Evolutionary conservation across 2,113 vertebrate species (phyloP), one percentile per base, ranked within the genome.

Genomic region (Syngnathus scovelli): DNA sequence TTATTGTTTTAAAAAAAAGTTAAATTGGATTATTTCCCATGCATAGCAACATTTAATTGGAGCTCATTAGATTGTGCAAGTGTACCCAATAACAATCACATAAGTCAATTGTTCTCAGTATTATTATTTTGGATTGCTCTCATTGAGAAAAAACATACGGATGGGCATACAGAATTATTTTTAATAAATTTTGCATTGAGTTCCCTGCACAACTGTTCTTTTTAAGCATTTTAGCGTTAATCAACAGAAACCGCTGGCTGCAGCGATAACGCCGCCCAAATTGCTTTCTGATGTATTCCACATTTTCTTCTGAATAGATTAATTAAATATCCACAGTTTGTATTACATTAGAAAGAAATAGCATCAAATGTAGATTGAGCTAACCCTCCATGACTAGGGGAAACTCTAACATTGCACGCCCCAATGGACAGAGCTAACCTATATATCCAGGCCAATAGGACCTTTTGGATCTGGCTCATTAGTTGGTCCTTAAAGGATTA

Each of bases 371-470:
- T 33, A 33, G 27, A 33, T 33, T 61, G 18, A 23, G 9, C 38
- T n/a, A 61, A 9, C 18, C 3, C 18, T 39, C 37, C 19, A n/a
- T 43, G 39, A 62, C 6, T 3, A 12, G 37, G 23, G 43, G 27
- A 55, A n/a, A 49, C 51, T 37, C 39, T 41, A 58, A 13, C 68
- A 4, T 7, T 64, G 37, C 78, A 84, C 55, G 83, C 74, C 67
- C 76, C 78, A 81, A 48, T 76, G 71, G 69, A 77, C 60, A 75
- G 38, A 71, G 54, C 77, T 85, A 85, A 83, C 82, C 83, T 83
- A 84, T 83, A 84, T 67, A 85, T 82, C 36, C 11, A 33, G 71
- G 68, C 78, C 74, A 75, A 38, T 78, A 63, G 66, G 71, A 69
- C 46, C 70, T 44, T 75, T 10, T 78, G 66, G 70, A 82, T 80